Evolutionary conservation across 2,888 invertebrate genomes (phyloP).

Genomic region (Neoitamus cyanurus): DNA sequence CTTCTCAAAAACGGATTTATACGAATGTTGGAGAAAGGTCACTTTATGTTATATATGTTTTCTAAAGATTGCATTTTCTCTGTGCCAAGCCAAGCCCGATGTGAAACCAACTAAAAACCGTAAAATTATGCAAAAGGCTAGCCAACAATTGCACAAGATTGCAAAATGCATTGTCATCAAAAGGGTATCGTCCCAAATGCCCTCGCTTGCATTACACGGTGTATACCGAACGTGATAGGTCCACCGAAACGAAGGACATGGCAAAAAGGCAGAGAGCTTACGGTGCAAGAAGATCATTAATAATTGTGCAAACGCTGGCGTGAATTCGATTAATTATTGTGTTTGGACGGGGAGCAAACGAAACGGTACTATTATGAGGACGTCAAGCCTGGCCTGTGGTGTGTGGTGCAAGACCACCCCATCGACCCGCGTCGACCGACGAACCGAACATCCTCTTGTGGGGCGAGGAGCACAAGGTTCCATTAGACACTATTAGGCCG

Average conservation of each 20-base stretch:
- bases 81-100: background rate
- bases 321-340: background rate
- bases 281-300: background rate
- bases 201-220: background rate
- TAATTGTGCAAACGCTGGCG: background rate
- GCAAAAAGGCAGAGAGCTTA: background rate
- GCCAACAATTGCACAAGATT: background rate
- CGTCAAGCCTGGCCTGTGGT: background rate
- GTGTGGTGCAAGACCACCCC: background rate
- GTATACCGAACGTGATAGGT: background rate
- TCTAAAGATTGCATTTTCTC: background rate
- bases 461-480: background rate
- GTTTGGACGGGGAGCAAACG: background rate
- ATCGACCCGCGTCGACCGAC: background rate
- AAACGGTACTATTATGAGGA: background rate
- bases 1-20: too few species aligned
- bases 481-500: background rate
- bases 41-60: too few species aligned
- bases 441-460: background rate
- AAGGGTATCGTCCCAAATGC: background rate
- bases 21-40: too few species aligned
- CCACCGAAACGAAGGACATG: background rate
- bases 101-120: background rate
- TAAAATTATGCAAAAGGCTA: background rate
- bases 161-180: background rate